Conservation (phyloP, 2,113 vertebrate species). For the Connochaetes taurinus region DNA sequence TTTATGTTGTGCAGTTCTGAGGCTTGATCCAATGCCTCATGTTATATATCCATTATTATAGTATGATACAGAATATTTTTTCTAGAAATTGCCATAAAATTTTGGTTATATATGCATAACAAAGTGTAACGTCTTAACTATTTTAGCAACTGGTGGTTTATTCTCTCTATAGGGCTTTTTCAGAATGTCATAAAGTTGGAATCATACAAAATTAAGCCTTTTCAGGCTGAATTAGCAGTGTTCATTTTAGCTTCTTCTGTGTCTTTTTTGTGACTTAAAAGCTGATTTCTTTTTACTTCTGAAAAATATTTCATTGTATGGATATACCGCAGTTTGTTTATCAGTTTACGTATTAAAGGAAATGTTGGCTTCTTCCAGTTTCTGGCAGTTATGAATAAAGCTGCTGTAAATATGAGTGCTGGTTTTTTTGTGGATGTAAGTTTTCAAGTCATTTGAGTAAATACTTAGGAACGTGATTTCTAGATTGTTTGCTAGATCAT, state of each 20-base stretch:
- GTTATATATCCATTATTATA: not conserved
- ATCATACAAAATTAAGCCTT: not conserved
- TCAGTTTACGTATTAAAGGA: not conserved
- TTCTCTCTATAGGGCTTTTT: not conserved
- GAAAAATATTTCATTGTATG: not conserved
- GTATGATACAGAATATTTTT: not conserved
- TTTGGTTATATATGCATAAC: not conserved
- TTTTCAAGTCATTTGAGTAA: not conserved
- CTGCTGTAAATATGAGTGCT: not conserved
- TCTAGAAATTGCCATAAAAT: not conserved
- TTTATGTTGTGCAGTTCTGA: not conserved
- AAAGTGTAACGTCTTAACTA: not conserved
- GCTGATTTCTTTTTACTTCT: not conserved
- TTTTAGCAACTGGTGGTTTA: not conserved
- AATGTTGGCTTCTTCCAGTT: not conserved
- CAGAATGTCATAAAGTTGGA: not conserved
- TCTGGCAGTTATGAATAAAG: not conserved
- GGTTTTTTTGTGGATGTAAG: not conserved
- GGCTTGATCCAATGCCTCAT: not conserved
- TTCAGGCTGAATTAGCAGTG: not conserved
- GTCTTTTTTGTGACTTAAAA: not conserved
- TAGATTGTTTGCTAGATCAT: not conserved
- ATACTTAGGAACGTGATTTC: not conserved
- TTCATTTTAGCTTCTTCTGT: not conserved
- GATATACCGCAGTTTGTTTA: not conserved